Evolutionary conservation across 2,888 invertebrate genomes (phyloP), one percentile per base, ranked within the genome.

Genomic region (Drosophila formosana): DNA sequence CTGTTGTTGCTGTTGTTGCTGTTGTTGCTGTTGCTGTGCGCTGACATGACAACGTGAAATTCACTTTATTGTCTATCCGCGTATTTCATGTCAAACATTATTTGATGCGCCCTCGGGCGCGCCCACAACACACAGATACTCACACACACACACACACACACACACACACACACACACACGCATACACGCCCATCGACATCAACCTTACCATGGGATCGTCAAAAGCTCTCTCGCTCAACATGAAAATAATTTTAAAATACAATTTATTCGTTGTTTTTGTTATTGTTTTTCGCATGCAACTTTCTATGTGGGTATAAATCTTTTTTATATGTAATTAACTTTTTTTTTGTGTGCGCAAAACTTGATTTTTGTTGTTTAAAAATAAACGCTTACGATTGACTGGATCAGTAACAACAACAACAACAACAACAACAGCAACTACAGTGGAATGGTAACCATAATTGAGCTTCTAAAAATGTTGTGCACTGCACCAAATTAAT

Each of bases 31-130:
- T 45, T 68, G 65, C 46, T 73, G 82, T 70, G 69, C 72, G 68
- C 82, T 72, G 85, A 88, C 84, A 88, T 86, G 87, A 83, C 83
- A 86, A 86, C 73, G 78, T 83, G 78, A 83, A 88, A 83, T 88
- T 83, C 78, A 75, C 78, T 83, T 82, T 86, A 85, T 83, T 88
- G 78, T 83, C 80, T 73, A 72, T 68, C 25, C 76, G 88, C 75
- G 65, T 78, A 78, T 88, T 80, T 77, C 86, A 80, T 83, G 80
- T 83, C 72, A 80, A 82, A 83, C 88, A 88, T 82, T 85, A 85
- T 83, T 75, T 67, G 88, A 75, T 82, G 83, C 80, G 83, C 88
- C 88, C 86, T 80, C 82, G 69, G 82, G 72, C 83, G 80, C 83
- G 80, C 80, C 87, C 83, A 87, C 53, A 62, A 18, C 18, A 18